A percentile compares a stretch with the other conserved stretches of the same genome.
Conservation (phyloP, 2,888 invertebrate species). For the Achlya flavicornis region DNA sequence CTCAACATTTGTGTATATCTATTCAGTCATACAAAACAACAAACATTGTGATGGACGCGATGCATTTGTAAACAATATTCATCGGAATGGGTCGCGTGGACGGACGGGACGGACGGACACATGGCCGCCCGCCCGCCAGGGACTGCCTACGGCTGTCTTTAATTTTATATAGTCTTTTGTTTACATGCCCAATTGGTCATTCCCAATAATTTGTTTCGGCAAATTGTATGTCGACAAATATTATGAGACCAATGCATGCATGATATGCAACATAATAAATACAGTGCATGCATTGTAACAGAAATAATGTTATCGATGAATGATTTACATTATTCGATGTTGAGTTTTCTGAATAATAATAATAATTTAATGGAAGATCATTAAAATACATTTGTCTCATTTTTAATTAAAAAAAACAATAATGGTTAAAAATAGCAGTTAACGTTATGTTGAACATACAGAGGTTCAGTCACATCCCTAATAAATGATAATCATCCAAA, state of each 20-base stretch:
- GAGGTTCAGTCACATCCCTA: background rate
- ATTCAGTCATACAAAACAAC: constrained; percentile 56
- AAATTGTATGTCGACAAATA: constrained; percentile 49
- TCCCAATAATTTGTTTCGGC: constrained; percentile 45
- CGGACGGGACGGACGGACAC: constrained; percentile 45
- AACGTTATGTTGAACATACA: background rate
- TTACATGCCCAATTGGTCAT: constrained; percentile 50
- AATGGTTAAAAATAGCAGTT: background rate
- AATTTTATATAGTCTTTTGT: constrained; percentile 65
- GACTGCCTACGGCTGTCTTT: constrained; percentile 60
- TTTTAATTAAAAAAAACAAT: background rate
- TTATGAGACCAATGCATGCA: constrained; percentile 27
- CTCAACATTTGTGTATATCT: constrained; percentile 35
- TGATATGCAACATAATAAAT: background rate
- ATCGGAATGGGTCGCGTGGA: constrained; percentile 43
- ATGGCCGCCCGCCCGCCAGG: constrained; percentile 29
- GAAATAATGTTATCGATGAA: background rate
- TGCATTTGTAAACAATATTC: constrained; percentile 73
- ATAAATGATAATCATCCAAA: constrained; percentile 15
- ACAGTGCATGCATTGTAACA: background rate
- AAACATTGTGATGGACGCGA: constrained; percentile 63
- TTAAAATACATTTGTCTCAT: background rate
- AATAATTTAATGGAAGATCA: too few species aligned
- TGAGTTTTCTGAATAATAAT: background rate
- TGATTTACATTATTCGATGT: background rate